These are phyloP conservation scores for Dinocampus coccinellae DNA, from an alignment of 2,888 invertebrate genomes.

Conservation along the genomic window DNA sequence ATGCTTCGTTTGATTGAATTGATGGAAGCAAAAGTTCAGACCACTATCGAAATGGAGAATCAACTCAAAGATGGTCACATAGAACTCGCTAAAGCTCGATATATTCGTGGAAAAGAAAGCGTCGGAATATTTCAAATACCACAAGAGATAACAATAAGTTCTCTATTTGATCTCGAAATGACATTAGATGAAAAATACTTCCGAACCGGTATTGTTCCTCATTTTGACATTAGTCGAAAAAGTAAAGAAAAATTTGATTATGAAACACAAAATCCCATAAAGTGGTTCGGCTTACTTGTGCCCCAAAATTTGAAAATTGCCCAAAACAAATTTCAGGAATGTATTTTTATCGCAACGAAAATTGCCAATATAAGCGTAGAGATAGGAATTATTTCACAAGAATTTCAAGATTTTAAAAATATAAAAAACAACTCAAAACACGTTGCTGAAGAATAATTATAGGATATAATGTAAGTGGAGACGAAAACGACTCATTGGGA, in stretches of 20 bases:
- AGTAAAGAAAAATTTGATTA: conserved; percentile 63
- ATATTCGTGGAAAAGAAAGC: conserved; percentile 82
- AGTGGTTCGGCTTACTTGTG: conserved; percentile 90
- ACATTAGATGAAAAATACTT: conserved; percentile 41
- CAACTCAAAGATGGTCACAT: conserved; percentile 79
- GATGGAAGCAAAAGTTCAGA: conserved; percentile 80
- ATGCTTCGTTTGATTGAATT: conserved; percentile 78
- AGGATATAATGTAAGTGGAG: too few species aligned
- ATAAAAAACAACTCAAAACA: conserved; percentile 45
- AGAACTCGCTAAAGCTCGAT: conserved; percentile 82
- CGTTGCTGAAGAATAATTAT: conserved; percentile 15
- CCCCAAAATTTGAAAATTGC: conserved; percentile 84
- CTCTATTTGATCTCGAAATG: conserved; percentile 63
- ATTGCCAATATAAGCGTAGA: conserved; percentile 79
- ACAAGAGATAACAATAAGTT: conserved; percentile 68
- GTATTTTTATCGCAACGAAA: conserved; percentile 77
- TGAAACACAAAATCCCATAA: conserved; percentile 76
- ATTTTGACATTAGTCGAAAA: conserved; percentile 61
- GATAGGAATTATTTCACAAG: conserved; percentile 67
- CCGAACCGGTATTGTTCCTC: conserved; percentile 48
- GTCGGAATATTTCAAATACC: conserved; percentile 81
- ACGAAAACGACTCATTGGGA: too few species aligned
- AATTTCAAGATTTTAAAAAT: conserved; percentile 59
- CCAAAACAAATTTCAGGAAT: conserved; percentile 80
- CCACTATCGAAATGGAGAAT: conserved; percentile 79